Percentiles rank a stretch among this genome's conserved stretches.
Evolutionary conservation across 1,140 invertebrate species (phyloP).

Genomic region (Aphelinus atriplicis): DNA sequence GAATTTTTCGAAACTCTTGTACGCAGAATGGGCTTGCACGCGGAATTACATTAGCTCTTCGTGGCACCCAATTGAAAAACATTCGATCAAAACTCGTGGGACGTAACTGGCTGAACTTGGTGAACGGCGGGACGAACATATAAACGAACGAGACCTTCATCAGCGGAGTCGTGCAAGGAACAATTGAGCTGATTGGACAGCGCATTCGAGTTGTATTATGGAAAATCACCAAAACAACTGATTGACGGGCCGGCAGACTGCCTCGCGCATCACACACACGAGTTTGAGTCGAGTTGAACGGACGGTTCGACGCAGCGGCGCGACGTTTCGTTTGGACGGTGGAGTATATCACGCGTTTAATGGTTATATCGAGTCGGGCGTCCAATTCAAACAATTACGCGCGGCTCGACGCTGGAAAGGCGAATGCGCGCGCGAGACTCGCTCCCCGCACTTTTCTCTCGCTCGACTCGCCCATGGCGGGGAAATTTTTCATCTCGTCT

Average conservation of each 20-base stretch:
- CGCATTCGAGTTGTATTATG: neutral
- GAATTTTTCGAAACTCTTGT: neutral
- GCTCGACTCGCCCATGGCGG: neutral
- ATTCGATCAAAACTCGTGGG: too few species aligned
- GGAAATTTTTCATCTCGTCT: slow-evolving; percentile 6
- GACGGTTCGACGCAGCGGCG: neutral
- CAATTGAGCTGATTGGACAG: slow-evolving; percentile 12
- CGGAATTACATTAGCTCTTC: too few species aligned
- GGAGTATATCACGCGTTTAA: slow-evolving; percentile 35
- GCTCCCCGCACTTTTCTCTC: neutral
- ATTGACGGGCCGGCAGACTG: slow-evolving; percentile 20
- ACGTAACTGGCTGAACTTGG: neutral
- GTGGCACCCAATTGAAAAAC: too few species aligned
- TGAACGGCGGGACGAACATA: neutral
- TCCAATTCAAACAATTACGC: slow-evolving; percentile 60
- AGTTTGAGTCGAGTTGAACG: slow-evolving; percentile 19
- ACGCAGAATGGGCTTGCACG: too few species aligned
- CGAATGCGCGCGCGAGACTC: slow-evolving; percentile 28
- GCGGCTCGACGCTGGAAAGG: slow-evolving; percentile 52
- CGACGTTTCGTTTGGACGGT: neutral
- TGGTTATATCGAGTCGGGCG: slow-evolving; percentile 52
- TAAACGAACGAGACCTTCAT: neutral
- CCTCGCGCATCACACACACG: neutral
- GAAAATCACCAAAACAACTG: slow-evolving; percentile 26
- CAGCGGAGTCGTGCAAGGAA: neutral